Evolutionary conservation across 2,113 vertebrate genomes (phyloP), one percentile per base, ranked within the genome.

Genomic region (Sakesphorus luctuosus): DNA sequence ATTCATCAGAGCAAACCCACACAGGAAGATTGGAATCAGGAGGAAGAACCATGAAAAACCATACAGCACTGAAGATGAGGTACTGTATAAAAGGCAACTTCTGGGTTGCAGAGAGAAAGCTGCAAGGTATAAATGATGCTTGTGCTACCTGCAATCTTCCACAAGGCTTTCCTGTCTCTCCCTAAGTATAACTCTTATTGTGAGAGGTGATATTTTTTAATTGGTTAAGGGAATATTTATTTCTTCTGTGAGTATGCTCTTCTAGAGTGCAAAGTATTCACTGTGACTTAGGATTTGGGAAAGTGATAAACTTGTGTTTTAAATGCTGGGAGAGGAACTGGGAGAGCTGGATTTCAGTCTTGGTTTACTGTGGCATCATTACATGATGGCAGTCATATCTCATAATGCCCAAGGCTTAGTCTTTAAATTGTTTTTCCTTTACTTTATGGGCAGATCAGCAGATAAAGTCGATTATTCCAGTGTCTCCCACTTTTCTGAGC

Each of bases 261-360:
- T n/a, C 13, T n/a, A 52, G 16, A 67, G 33, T 35, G 10, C 50
- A 67, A 63, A 89, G 38, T 3, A 52, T 84, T 90, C 29, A 5
- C 15, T 55, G 5, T 77, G 86, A 52, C 43, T 87, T 84, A 11
- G 2, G 33, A 20, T 8, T 47, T 90, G 62, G 55, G 55, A 90
- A 91, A 78, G 24, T 81, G 49, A 92, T 80, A 43, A 80, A 75
- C 10, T 75, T 81, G 72, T 80, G 90, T 75, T 77, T 92, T 83
- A 33, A 63, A 95, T 67, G 56, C 56, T 38, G 31, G 47, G 9
- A 59, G 81, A 73, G 43, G 65, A 95, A 90, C 83, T 4, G 56
- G 92, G 73, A 94, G 79, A 94, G 86, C 93, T 90, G 76, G 93
- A 95, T 95, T 81, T 80, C 86, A 26, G 53, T 83, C 49, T 88